Evolutionary conservation across 2,113 vertebrate genomes (phyloP).

Genomic region (Caloenas nicobarica): DNA sequence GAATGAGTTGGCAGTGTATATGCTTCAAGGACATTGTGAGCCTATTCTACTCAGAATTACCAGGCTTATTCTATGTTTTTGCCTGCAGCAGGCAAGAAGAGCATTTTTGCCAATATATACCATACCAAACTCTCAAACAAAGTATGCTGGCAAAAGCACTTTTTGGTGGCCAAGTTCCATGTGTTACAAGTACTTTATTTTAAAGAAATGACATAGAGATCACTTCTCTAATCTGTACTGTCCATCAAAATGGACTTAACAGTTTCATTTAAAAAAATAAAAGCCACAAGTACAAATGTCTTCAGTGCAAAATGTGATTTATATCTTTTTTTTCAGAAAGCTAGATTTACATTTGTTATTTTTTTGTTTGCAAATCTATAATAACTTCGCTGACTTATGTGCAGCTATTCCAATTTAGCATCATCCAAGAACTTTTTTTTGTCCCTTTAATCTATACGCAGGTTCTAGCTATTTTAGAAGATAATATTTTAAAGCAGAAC

Average conservation of each 20-base stretch:
- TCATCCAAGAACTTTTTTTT: background rate
- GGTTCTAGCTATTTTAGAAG: background rate
- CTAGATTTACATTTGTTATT: background rate
- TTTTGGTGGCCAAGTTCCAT: background rate
- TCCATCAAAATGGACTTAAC: background rate
- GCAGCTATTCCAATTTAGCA: background rate
- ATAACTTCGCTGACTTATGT: background rate
- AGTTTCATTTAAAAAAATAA: background rate
- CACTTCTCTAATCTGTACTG: background rate
- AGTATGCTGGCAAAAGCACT: background rate
- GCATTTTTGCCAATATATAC: background rate
- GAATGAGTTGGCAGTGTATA: background rate
- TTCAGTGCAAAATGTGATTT: background rate
- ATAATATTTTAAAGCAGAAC: background rate
- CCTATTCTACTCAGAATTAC: background rate
- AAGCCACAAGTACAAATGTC: background rate
- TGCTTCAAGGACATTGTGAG: accelerated
- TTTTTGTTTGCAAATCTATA: background rate
- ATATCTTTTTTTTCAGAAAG: background rate
- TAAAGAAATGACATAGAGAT: background rate
- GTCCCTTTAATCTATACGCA: background rate
- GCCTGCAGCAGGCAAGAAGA: background rate
- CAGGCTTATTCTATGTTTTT: background rate
- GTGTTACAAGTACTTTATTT: background rate
- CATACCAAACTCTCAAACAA: background rate